phyloP scores from a whole-genome alignment of 2,113 vertebrate species.

The Saguinus imperator region DNA sequence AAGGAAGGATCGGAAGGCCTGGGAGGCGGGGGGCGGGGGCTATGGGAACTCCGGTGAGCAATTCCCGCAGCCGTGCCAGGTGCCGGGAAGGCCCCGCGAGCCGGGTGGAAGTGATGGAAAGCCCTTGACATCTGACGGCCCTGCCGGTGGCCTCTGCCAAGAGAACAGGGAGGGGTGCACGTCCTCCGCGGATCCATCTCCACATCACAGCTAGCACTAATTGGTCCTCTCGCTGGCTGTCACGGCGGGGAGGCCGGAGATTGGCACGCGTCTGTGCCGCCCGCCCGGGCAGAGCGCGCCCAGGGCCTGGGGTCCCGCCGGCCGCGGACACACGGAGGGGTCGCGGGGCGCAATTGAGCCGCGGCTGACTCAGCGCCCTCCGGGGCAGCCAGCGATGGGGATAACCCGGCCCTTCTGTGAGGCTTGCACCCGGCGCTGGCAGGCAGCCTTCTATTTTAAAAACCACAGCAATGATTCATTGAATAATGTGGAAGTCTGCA shows the following conservation, averaged over 20 bases:
- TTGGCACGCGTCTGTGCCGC: neutral
- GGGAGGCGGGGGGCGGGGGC: neutral
- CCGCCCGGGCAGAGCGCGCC: neutral
- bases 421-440: neutral
- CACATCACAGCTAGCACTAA: constrained; percentile 56
- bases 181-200: neutral
- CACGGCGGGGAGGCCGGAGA: constrained; percentile 28
- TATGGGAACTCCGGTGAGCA: neutral
- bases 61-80: neutral
- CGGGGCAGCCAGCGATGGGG: too few species aligned
- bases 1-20: neutral
- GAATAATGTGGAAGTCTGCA: neutral
- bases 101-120: neutral
- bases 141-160: constrained; percentile 51
- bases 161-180: neutral
- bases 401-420: neutral
- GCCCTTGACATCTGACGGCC: constrained; percentile 38
- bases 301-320: neutral
- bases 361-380: too few species aligned
- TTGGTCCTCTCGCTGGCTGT: constrained; percentile 32
- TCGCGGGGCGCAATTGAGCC: accelerated
- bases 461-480: neutral
- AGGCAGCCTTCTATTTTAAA: neutral
- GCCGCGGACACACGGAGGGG: neutral
- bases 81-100: neutral